Evolutionary conservation across 1,140 invertebrate species (phyloP).

Genomic region (Ephestia elutella): DNA sequence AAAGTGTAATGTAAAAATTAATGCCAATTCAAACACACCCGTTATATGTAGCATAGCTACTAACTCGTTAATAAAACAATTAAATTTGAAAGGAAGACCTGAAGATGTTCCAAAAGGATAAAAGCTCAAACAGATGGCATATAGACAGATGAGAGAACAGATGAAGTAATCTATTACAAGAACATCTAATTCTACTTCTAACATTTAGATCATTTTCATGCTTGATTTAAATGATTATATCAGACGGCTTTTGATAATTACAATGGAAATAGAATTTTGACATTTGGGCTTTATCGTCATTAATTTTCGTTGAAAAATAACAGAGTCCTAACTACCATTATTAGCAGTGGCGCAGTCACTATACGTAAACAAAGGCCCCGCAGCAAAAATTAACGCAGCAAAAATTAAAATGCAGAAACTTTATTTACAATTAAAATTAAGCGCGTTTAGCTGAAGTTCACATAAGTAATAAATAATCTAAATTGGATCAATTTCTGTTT

Average conservation of each 20-base stretch:
- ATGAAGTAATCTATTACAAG: constrained; percentile 22
- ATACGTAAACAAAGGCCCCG: too few species aligned
- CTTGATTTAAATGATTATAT: background rate
- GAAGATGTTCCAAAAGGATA: constrained; percentile 1
- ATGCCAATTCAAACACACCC: background rate
- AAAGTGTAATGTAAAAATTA: background rate
- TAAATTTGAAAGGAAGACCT: background rate
- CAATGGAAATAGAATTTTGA: too few species aligned
- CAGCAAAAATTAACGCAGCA: too few species aligned
- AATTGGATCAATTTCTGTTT: too few species aligned
- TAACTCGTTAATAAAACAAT: constrained; percentile 5
- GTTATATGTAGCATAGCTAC: constrained; percentile 6
- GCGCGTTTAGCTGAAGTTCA: too few species aligned
- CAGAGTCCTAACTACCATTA: too few species aligned
- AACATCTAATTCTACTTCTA: constrained; percentile 1
- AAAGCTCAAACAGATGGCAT: constrained; percentile 36
- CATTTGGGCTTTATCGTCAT: too few species aligned
- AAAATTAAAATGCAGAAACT: too few species aligned
- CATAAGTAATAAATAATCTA: too few species aligned
- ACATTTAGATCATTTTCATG: background rate
- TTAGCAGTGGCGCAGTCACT: too few species aligned
- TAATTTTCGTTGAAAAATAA: too few species aligned
- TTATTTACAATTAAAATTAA: too few species aligned
- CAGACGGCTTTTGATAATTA: background rate
- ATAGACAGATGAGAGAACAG: constrained; percentile 31